Evolutionary conservation across 2,113 vertebrate species (phyloP), one percentile per base, ranked within the genome.

Genomic region (Oncorhynchus mykiss): DNA sequence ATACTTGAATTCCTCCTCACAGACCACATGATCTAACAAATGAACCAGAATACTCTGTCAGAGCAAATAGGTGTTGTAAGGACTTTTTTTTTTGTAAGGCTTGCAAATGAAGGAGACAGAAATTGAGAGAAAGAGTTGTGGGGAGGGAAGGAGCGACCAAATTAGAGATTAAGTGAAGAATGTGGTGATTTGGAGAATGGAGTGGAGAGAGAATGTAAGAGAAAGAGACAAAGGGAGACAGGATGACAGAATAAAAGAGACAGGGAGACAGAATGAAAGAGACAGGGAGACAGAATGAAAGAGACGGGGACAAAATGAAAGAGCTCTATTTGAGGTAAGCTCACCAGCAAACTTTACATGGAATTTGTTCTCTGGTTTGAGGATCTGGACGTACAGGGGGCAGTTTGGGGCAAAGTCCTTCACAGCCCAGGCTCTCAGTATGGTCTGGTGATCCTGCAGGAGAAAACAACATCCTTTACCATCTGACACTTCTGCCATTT

Each of bases 401-500:
- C 98, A 99, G 72, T 97, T 99, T 67, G 98, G 98, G 81, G 98
- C 98, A 87, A 99, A 99, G 84, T 99, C 98, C 90, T 99, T 99
- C 8, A 98, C 96, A 78, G 98, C 98, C 98, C 98, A 99, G 0
- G 98, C 97, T 90, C 98, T 96, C 85, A 99, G 85, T 91, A 99
- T 99, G 39, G 98, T 96, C 90, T 99, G 98, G 85, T 99, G 98
- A 86, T 99, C 98, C 98, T 94, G 81, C 20, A 48, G 5, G 11
- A 70, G 20, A 70, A 48, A 20, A 70, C 45, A 69, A 59, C 16
- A 60, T 71, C 27, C 0, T 1, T 7, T 74, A 3, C 29, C 57
- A 22, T 60, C 57, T 34, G 68, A 7, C 18, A 6, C 11, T 67
- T 74, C 71, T 34, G 68, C 13, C 18, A 6, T 9, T 67, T 74